Percentiles rank a stretch among this genome's conserved stretches.
Conservation (phyloP, 2,888 invertebrate genomes). For the Ectobius pallidus region DNA sequence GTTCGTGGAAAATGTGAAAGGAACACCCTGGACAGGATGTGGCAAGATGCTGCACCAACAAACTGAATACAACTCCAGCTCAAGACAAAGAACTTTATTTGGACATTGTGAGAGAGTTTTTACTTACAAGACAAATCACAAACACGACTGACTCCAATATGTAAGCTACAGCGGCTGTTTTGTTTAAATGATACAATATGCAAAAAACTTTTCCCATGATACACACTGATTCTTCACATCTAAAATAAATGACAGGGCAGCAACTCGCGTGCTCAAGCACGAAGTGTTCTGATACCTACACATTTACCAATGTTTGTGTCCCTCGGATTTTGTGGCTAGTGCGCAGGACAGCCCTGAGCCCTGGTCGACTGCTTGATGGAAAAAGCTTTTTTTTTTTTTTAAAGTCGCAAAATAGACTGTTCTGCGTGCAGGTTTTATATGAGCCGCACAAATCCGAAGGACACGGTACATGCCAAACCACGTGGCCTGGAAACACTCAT, state of each 20-base stretch:
- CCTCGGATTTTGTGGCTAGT: not conserved
- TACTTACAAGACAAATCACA: conserved; percentile 43
- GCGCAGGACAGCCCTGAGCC: conserved; percentile 38
- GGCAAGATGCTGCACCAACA: too few species aligned
- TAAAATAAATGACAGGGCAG: not conserved
- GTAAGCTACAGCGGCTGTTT: conserved; percentile 41
- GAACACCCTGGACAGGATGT: too few species aligned
- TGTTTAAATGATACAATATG: conserved; percentile 41
- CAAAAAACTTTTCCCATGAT: conserved; percentile 30
- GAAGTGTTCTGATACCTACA: too few species aligned
- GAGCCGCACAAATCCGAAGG: not conserved
- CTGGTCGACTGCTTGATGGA: conserved; percentile 17
- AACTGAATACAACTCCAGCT: too few species aligned
- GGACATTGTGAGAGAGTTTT: conserved; percentile 41
- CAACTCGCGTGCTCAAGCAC: not conserved
- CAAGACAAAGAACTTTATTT: conserved; percentile 43
- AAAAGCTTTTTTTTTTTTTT: too few species aligned
- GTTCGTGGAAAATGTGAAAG: too few species aligned
- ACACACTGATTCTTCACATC: not conserved
- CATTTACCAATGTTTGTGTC: not conserved
- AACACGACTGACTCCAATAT: conserved; percentile 42
- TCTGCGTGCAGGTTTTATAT: conserved; percentile 24
- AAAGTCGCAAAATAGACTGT: conserved; percentile 29
- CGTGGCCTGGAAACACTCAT: conserved; percentile 1
- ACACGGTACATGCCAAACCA: not conserved